Evolutionary conservation across 2,797 vertebrate genomes (phyloP), one percentile per base, ranked within the genome.

Genomic region (Karalla daura): DNA sequence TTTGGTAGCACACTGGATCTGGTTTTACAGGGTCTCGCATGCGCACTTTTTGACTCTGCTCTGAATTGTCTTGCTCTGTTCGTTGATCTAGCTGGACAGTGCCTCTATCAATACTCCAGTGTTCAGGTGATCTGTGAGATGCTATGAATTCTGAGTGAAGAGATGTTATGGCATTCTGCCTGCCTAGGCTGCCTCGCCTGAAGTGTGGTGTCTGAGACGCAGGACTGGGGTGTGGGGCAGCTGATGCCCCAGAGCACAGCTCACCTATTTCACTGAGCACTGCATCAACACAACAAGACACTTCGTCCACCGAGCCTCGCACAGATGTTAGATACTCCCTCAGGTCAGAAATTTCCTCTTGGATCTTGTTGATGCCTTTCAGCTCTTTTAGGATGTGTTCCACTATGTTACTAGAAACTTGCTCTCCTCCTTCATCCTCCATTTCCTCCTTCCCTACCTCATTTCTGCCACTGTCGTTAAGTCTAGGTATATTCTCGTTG

Each of bases 311-410:
- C 0, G 94, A 95, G 39, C 94, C 94, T 46, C 93, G 89, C 15
- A 95, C 94, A 5, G 93, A 94, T 12, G 93, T 89, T 40, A 95
- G 78, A 73, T 95, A 95, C 28, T 94, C 81, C 66, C 92, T 89
- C 39, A 95, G 82, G 78, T 94, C 93, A 5, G 93, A 94, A 35
- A 95, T 92, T 81, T 95, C 94, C 70, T 94, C 94, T 63, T 95
- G 94, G 53, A 95, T 95, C 81, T 93, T 94, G 77, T 94, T 94
- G 43, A 95, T 95, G 27, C 94, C 94, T 66, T 92, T 92, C 7
- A 95, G 86, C 72, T 95, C 94, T 78, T 95, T 94, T 5, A 95
- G 62, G 46, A 95, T 94, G 80, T 95, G 90, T 11, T 94, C 92
- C 17, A 95, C 93, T 52, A 92, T 73, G 21, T 92, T 91, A 77